Evolutionary conservation across 2,113 vertebrate species (phyloP).

Genomic region (Holacanthus passer): DNA sequence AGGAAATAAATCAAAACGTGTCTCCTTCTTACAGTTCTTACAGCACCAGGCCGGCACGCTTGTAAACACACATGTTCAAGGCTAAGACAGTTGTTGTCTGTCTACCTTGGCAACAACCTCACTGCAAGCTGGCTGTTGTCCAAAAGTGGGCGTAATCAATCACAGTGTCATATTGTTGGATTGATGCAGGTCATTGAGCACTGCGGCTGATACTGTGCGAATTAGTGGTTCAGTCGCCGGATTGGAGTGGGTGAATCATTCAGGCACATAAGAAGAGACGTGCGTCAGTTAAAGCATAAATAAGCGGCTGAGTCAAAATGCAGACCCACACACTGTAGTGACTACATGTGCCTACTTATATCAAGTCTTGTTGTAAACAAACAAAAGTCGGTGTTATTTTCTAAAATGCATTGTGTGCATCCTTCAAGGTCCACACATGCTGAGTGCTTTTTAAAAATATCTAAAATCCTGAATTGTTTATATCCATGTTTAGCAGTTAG

Average conservation of each 20-base stretch:
- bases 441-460: neutral
- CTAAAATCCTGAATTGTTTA: neutral
- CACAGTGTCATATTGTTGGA: slow-evolving; percentile 38
- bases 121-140: slow-evolving; percentile 23
- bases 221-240: slow-evolving; percentile 5
- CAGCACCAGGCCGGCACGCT: slow-evolving; percentile 9
- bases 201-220: slow-evolving; percentile 25
- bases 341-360: neutral
- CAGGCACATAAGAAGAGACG: neutral
- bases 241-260: slow-evolving; percentile 25
- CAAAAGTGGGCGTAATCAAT: slow-evolving; percentile 34
- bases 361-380: neutral
- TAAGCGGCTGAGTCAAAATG: neutral
- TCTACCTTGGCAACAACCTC: slow-evolving; percentile 19
- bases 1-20: slow-evolving; percentile 12
- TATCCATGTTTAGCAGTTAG: neutral
- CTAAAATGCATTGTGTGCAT: neutral
- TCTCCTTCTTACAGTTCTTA: neutral
- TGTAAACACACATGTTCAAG: slow-evolving; percentile 21
- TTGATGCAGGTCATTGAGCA: slow-evolving; percentile 42
- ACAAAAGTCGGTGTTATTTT: neutral
- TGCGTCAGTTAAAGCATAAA: neutral
- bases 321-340: neutral
- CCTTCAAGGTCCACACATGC: neutral
- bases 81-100: slow-evolving; percentile 20